Evolutionary conservation across 2,797 vertebrate species (phyloP).

Genomic region (Chrosomus eos): DNA sequence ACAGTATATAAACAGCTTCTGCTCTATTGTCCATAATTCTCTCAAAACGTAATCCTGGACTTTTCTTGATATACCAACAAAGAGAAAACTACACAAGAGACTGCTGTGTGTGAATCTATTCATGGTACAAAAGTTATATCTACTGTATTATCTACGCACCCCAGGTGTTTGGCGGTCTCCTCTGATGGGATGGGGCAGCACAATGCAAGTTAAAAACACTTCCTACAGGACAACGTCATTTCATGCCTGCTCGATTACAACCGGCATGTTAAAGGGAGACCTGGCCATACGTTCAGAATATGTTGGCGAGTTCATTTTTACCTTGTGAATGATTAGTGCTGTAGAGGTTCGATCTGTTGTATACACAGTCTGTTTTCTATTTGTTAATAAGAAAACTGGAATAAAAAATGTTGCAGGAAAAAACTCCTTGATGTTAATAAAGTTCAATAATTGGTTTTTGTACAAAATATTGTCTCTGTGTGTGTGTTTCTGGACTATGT

Average conservation of each 20-base stretch:
- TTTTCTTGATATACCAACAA: constrained; percentile 71
- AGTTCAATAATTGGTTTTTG: constrained; percentile 88
- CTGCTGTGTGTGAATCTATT: constrained; percentile 84
- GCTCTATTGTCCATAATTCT: constrained; percentile 77
- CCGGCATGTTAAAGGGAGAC: constrained; percentile 47
- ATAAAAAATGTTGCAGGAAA: constrained; percentile 65
- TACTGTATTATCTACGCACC: constrained; percentile 85
- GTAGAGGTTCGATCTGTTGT: constrained; percentile 91
- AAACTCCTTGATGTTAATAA: constrained; percentile 92
- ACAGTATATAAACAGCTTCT: constrained; percentile 80
- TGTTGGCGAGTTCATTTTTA: constrained; percentile 83
- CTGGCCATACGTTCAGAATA: constrained; percentile 38
- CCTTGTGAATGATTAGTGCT: constrained; percentile 90
- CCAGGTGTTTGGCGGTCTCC: constrained; percentile 68
- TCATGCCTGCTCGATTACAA: constrained; percentile 46
- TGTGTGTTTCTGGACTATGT: constrained; percentile 26
- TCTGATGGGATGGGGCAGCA: constrained; percentile 71
- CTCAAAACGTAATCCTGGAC: constrained; percentile 56
- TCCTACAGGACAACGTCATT: constrained; percentile 27
- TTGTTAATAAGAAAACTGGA: constrained; percentile 85
- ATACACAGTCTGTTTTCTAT: constrained; percentile 96
- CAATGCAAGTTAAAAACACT: constrained; percentile 78
- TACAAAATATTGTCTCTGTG: constrained; percentile 47
- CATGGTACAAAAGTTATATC: constrained; percentile 88
- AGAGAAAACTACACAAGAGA: constrained; percentile 70